Base-by-base conservation (phyloP, 2,888 invertebrate species). In the Lasiommata megera region DNA sequence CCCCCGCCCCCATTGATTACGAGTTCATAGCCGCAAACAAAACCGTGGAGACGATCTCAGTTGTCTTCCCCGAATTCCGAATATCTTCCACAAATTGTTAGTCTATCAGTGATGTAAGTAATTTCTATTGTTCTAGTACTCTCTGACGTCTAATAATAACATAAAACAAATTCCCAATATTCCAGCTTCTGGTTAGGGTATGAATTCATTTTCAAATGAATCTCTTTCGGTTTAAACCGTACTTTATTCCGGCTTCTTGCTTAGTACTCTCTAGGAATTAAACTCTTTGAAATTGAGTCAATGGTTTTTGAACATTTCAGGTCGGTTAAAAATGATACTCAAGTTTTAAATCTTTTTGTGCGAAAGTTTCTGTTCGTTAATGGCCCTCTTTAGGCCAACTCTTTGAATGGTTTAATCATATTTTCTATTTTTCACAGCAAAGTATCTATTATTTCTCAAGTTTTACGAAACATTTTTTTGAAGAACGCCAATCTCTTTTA, bases 11-110 rank as follows among this genome's bases (percentile, higher is more conserved):
- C 70, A 68, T 75, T 77, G 81, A 85, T 84, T 82, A 80, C 77
- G 71, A 74, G 72, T 72, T 76, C 73, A 72, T 69, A 72, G 69
- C 76, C 79, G 75, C 84, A 82, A 82, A 86, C 84, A 83, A 84
- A 82, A 79, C 82, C 73, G 65, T 74, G 71, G 73, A 76, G 79
- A 82, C 76, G 76, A 80, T 74, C 76, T 68, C 71, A 74, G 80
- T 77, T 79, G 79, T 79, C 78, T 79, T 75, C 73, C 69, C 72
- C 73, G 74, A 77, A 80, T 80, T 73, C 76, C 77, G 72, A 78
- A 79, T 76, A 68, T 77, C 71, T 69, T 72, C 71, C 71, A 65
- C 70, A 71, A 73, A 80, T 77, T 74, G 74, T 76, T 74, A 70
- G 65, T 63, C 68, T 61, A 68, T 68, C 76, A 73, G 72, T 75